Evolutionary conservation across 2,888 invertebrate species (phyloP), one percentile per base, ranked within the genome.

Genomic region (Caenorhabditis virilis): DNA sequence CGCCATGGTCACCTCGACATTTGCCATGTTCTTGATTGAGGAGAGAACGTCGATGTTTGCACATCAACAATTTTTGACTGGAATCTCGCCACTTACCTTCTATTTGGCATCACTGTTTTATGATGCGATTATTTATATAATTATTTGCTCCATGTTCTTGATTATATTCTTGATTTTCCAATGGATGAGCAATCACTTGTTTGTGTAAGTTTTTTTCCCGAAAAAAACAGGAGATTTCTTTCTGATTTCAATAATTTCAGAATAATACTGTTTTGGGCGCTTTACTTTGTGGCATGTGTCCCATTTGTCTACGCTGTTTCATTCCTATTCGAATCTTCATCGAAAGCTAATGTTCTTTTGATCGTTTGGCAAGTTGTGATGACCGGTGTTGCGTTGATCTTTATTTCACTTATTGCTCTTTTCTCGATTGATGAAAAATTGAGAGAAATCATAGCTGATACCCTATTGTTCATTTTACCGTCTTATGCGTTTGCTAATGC

Each of bases 61-160:
- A 27, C 78, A 80, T 56, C 67, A 79, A 69, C 75, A 79, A 48
- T 68, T 78, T 35, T 68, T 81, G n/a, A 78, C 81, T 5, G 76
- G 76, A 27, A 64, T 81, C 41, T 72, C 78, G 22, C 74, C 72
- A 0, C 26, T 74, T 23, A 69, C 69, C 22, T 81, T 78, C 57
- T 81, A 80, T 75, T 48, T 64, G 2, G 65, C 69, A 16, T 66
- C 76, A 18, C 39, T 73, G 11, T 16, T 79, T 18, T 79, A 67
- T 60, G 69, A 78, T 51, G 52, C 67, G 13, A 9, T 69, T 15
- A 47, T 79, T 25, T 79, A 76, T 52, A 20, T 57, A 2, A n/a
- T 75, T 20, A 72, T 73, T 27, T 76, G 77, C 39, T 20, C 49
- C 6, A 47, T 73, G 7, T 67, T 77, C 25, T 41, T 70, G 2